Conservation (phyloP, 2,797 vertebrate genomes). For the Coregonus sp. region DNA sequence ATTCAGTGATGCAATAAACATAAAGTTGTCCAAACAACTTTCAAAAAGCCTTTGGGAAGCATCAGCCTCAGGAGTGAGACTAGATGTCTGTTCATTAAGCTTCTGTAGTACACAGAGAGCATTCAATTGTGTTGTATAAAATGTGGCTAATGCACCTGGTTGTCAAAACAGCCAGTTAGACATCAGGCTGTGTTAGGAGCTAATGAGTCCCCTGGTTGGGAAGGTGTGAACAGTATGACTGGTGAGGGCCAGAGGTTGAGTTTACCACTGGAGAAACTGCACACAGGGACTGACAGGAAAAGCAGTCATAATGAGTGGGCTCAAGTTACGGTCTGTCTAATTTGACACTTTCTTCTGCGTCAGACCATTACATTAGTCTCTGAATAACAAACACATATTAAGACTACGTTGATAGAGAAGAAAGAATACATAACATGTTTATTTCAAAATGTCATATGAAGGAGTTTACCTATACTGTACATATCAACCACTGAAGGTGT, state of each 20-base stretch:
- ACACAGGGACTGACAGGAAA: background rate
- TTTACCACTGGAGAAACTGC: background rate
- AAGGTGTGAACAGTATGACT: conserved; percentile 1
- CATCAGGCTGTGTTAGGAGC: conserved; percentile 4
- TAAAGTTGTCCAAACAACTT: background rate
- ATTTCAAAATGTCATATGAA: too few relatives aligned
- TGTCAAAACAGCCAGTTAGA: background rate
- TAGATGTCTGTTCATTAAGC: background rate
- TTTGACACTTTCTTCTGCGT: too few relatives aligned
- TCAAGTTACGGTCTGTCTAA: background rate
- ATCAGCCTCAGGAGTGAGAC: background rate
- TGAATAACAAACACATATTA: too few relatives aligned
- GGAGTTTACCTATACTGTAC: too few relatives aligned
- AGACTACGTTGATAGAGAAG: too few relatives aligned
- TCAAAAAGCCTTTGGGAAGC: background rate
- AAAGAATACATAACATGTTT: too few relatives aligned
- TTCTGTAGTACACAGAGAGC: background rate
- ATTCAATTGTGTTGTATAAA: background rate
- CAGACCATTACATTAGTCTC: too few relatives aligned
- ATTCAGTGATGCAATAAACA: background rate
- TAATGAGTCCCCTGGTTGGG: conserved; percentile 7
- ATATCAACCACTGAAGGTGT: too few relatives aligned
- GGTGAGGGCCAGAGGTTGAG: background rate
- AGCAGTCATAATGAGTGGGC: background rate
- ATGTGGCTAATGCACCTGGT: background rate